These are phyloP conservation scores for Eulemur mongoz DNA, from an alignment of 2,797 vertebrate genomes.

Conservation along the genomic window DNA sequence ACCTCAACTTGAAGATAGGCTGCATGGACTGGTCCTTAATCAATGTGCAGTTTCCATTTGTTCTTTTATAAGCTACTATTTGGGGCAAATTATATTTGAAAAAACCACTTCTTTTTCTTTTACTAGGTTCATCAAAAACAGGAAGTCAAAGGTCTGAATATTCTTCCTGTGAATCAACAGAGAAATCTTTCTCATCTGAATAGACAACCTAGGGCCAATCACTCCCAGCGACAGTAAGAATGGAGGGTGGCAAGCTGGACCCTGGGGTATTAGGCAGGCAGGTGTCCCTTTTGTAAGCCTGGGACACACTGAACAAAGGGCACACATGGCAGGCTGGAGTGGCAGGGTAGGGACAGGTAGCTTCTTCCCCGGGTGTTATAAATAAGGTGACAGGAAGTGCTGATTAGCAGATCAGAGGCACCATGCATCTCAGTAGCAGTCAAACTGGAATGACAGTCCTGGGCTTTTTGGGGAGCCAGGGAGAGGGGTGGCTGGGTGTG, in stretches of 20 bases:
- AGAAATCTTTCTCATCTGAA: background rate
- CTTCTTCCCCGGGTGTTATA: background rate
- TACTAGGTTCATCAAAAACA: conserved; percentile 80
- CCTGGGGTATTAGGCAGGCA: background rate
- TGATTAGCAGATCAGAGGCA: background rate
- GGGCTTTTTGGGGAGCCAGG: background rate
- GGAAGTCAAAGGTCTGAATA: conserved; percentile 81
- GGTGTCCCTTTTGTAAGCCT: background rate
- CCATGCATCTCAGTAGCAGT: conserved; percentile 10
- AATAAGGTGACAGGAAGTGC: background rate
- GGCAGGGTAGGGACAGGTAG: background rate
- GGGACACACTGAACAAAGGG: background rate
- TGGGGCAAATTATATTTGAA: background rate
- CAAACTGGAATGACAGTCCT: background rate
- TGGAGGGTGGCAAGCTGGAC: background rate
- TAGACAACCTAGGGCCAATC: background rate
- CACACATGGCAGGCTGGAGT: background rate
- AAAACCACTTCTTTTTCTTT: conserved; percentile 66
- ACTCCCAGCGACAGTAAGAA: background rate
- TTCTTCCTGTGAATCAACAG: conserved; percentile 79
- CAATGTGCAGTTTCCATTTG: background rate
- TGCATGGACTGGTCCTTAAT: background rate
- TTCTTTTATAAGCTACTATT: background rate
- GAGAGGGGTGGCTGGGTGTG: background rate
- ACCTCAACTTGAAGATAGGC: background rate